phyloP scores from a whole-genome alignment of 2,113 vertebrate species.

The Ginglymostoma cirratum region DNA sequence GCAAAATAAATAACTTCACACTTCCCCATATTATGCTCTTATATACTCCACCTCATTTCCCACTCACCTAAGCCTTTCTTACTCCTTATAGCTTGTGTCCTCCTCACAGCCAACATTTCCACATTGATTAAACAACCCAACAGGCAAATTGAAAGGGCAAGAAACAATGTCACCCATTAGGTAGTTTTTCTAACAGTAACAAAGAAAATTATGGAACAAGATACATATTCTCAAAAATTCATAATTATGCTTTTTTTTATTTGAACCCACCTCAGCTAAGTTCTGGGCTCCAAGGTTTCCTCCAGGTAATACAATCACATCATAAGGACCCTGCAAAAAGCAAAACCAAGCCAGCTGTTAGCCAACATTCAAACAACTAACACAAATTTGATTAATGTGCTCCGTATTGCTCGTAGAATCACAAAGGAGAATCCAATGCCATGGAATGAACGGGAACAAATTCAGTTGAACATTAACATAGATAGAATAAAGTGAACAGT shows the following conservation, averaged over 20 bases:
- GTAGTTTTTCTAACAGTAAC: background rate
- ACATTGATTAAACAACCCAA: no score
- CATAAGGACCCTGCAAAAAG: constrained; percentile 77
- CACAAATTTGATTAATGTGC: background rate
- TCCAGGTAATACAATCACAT: constrained; percentile 86
- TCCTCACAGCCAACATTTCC: no score
- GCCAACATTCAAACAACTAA: background rate
- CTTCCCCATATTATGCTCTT: no score
- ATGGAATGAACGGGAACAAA: background rate
- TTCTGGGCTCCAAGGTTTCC: constrained; percentile 88
- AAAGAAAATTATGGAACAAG: background rate
- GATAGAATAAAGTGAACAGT: background rate
- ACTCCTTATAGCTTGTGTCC: no score
- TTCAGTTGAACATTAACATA: background rate
- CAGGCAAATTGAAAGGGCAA: background rate
- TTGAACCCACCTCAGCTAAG: constrained; percentile 76
- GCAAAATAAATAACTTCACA: no score
- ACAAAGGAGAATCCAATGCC: background rate
- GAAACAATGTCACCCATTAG: background rate
- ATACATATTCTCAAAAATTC: background rate
- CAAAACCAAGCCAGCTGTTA: background rate
- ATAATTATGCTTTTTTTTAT: background rate
- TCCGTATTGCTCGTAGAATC: background rate
- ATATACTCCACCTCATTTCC: no score
- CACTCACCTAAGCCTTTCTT: no score